A percentile compares a stretch with the other conserved stretches of the same genome.
These are phyloP conservation scores for Zapus hudsonius DNA, from an alignment of 2,113 vertebrate genomes.

Conservation along the genomic window DNA sequence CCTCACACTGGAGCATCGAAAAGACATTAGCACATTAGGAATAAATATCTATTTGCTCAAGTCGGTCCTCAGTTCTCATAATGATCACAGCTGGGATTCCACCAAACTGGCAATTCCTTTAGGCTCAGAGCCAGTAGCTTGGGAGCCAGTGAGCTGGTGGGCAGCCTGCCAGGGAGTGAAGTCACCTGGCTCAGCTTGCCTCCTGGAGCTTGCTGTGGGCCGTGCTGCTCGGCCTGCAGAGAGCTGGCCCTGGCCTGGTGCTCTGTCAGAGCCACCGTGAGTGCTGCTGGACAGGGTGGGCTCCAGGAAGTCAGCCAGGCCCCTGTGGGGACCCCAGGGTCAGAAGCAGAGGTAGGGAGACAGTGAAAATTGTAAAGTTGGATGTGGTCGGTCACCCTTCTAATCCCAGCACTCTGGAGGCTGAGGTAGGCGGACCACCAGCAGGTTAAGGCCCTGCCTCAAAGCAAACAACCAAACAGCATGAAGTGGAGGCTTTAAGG, in stretches of 20 bases:
- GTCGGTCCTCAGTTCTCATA: constrained; percentile 23
- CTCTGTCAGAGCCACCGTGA: neutral
- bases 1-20: neutral
- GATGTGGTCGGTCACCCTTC: no score
- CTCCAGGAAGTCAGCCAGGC: neutral
- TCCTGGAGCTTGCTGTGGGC: neutral
- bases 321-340: neutral
- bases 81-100: constrained; percentile 50
- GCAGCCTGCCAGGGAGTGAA: constrained; percentile 46
- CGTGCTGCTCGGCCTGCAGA: neutral
- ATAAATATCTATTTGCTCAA: neutral
- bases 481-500: neutral
- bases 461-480: neutral
- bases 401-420: no score
- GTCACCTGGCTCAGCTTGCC: neutral
- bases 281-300: no score
- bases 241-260: neutral
- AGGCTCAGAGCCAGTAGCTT: constrained; percentile 47
- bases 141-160: neutral
- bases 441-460: no score
- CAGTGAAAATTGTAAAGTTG: neutral
- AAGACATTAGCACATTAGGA: neutral
- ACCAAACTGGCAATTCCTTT: constrained; percentile 47
- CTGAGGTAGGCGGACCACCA: no score
- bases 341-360: neutral